These are phyloP conservation scores for Parnassius apollo DNA, from an alignment of 2,888 invertebrate species.

Conservation along the genomic window DNA sequence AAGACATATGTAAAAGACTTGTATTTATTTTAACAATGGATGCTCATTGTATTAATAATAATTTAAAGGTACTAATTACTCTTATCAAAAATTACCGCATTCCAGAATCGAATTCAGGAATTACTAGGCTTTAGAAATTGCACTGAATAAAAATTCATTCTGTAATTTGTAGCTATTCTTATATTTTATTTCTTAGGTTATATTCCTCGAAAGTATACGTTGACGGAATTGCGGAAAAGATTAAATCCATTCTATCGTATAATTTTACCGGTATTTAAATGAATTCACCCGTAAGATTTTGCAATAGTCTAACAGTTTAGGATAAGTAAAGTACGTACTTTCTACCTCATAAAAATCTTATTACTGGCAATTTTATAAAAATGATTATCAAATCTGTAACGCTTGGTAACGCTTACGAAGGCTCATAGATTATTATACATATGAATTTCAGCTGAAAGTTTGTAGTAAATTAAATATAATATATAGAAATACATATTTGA, in stretches of 20 bases:
- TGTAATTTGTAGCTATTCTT: background rate
- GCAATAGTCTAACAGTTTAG: slow-evolving; percentile 7
- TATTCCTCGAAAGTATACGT: background rate
- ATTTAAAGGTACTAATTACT: no score
- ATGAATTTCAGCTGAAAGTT: no score
- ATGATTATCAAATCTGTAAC: no score
- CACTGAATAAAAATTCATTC: background rate
- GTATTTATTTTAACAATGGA: no score
- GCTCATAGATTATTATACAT: no score
- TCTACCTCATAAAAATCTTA: background rate
- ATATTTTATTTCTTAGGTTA: background rate
- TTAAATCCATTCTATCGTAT: slow-evolving; percentile 7
- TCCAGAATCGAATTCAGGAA: background rate
- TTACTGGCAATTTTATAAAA: background rate
- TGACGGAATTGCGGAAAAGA: background rate
- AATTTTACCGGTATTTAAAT: slow-evolving; percentile 3
- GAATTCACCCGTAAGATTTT: slow-evolving; percentile 1
- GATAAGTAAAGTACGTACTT: background rate
- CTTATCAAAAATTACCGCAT: background rate
- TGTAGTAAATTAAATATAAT: no score
- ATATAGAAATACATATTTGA: no score
- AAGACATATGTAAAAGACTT: no score
- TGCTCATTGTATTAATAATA: no score
- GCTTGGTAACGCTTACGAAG: no score
- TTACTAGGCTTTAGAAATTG: background rate